Base-by-base conservation (phyloP, 1,140 invertebrate species). In the Drepana arcuata region DNA sequence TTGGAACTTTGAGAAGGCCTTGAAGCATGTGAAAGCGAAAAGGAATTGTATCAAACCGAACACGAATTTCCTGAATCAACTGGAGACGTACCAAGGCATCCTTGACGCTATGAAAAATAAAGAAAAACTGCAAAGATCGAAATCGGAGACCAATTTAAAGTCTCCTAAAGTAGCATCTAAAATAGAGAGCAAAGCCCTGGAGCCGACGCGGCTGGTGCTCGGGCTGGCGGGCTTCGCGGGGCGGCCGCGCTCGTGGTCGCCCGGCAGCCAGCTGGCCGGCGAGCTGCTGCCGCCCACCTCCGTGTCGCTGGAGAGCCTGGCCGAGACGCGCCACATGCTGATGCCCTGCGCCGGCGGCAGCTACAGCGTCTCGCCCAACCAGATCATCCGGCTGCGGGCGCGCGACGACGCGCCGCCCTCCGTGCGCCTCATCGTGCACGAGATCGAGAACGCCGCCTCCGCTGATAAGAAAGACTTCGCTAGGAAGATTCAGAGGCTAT, bases 11-110 rank as follows among this genome's bases (percentile, higher is more conserved):
- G 88, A 93, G 13, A 89, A 94, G 56, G 96, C 97, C 0, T 86
- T 95, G 49, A 89, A 93, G 34, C 93, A 94, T 83, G 96, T 99
- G 0, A 96, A 96, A 74, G 87, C 91, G 23, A 95, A 94, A 67
- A 86, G 97, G 11, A 93, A 86, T 52, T 98, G 95, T 73, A 96
- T 99, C 30, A 97, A 97, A 69, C 97, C 97, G 0, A 99, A 99
- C 78, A 91, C 89, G 24, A 96, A 93, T 57, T 99, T 99, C 83
- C 88, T 97, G 31, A 87, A 91, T 49, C 97, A 99, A 78, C 83
- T 99, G 34, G 94, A 96, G 83, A 98, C 93, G 6, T 99, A 99
- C 72, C 94, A 97, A 81, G 95, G 95, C 34, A 97, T 97, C 61
- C 85, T 99, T 34, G 93, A 94, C 72, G 97, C 96, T 0, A 98